Evolutionary conservation across 1,140 invertebrate genomes (phyloP), one percentile per base, ranked within the genome.

Genomic region (fruit fly (Drosophila melanogaster)): DNA sequence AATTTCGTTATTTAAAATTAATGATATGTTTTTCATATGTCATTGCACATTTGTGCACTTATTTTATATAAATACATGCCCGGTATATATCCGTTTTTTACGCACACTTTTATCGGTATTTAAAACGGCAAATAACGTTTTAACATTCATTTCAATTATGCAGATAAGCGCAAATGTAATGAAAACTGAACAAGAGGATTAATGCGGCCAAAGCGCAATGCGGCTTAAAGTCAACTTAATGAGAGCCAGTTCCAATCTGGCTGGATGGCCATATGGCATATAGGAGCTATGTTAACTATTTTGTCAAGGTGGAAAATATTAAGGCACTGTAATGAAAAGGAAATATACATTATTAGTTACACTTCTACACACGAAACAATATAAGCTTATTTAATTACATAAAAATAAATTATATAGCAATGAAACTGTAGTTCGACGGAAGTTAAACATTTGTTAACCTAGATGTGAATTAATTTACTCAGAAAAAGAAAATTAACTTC

Each of bases 1-100:
- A 87, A 87, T 87, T 87, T 89, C 56, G 79, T 87, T 89, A 87
- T 89, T 87, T 89, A 67, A 89, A 89, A 89, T 87, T 89, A 87
- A 87, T 87, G 76, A 87, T 89, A 75, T 87, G 84, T 87, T 87
- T 89, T 87, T 87, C 77, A 84, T 89, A 80, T 87, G 84, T 87
- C 84, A 89, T 59, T 87, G 79, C 67, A 65, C 84, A 89, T 84
- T 86, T 75, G 57, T 14, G 50, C 50, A 41, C 37, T 47, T 54
- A 67, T 79, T 24, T 43, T 35, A 71, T 71, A 71, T 50, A 71
- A 58, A 70, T 37, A 70, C 61, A 38, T 44, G 22, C 12, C 62
- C 49, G n/a, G 41, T 24, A 50, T n/a, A 59, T 55, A 35, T 44
- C 6, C 61, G 26, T 41, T 46, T 77, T 55, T 59, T 49, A 35